Evolutionary conservation across 35 echinoderm and acorn worm species (phyloP), one percentile per base, ranked within the genome.

Genomic region (Diadema setosum): DNA sequence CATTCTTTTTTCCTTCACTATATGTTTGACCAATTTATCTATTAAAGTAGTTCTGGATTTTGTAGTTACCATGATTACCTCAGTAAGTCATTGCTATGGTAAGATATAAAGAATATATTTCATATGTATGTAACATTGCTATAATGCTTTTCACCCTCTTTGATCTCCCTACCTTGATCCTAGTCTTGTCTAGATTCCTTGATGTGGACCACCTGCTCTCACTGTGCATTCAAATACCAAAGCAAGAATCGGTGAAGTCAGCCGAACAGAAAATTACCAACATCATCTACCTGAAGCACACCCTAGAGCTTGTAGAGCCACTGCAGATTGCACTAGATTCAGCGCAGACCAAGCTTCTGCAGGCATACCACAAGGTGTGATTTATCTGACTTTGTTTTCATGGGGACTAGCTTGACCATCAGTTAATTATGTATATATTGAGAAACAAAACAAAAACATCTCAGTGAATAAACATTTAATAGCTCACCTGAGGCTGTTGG

Each of bases 151-250:
- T 67, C 11, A 33, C 9, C 21, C 37, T 32, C 21, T 12, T 29
- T 16, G 37, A 67, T 29, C 63, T 9, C n/a, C 16, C 64, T 94
- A 93, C 95, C 32, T 42, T 99, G 35, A 26, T 9, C n/a, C 16
- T 73, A 98, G 96, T 99, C 32, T 42, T 99, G 35, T 44, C 81
- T 37, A 80, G 93, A 20, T 99, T 99, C 49, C 30, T 99, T 24
- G 96, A 99, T 65, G 93, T 95, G 39, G 96, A 99, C 46, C 96
- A 99, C 35, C 93, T 99, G 11, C 86, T 99, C 25, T 99, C 96
- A 14, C 80, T 95, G 73, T 99, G 96, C 87, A 90, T 99, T 17
- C 96, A 99, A 58, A 99, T 99, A 32, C 96, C 96, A 50, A 99
- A 99, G 33, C 85, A 94, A 39, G 96, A 99, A 45, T 95, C 92